Evolutionary conservation across 2,888 invertebrate species (phyloP), one percentile per base, ranked within the genome.

Genomic region (Rhagium mordax): DNA sequence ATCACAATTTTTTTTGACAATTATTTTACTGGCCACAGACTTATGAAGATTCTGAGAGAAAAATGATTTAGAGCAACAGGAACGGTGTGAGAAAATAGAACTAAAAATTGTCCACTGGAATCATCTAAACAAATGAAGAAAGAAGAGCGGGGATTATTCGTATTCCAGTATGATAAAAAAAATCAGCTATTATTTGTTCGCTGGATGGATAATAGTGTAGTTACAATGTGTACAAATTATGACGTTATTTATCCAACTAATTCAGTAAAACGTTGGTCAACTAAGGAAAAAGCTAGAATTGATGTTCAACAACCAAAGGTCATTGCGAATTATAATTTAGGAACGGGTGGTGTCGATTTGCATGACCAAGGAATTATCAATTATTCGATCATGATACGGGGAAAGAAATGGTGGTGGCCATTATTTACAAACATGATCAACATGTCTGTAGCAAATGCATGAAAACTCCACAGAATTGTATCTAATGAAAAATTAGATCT

Each of bases 281-380:
- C 55, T 16, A 33, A 5, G n/a, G 53, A 57, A 61, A 71, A 70
- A 60, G 21, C 16, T 49, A 71, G 68, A 71, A 48, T 71, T 21
- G 74, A 74, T 33, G 67, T 71, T 27, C 71, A 55, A 33, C 71
- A 74, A 48, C 53, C 71, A 4, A 7, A 21, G 6, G 21, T 74
- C 21, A 69, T 71, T 49, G 15, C 21, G 21, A 66, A 60, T 27
- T 74, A 71, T 62, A 74, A 74, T 55, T 15, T 5, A 61, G 27
- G 59, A 13, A 71, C 71, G 74, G 67, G 71, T 20, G 71, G 74
- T 48, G 71, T 74, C 15, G 74, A 74, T 65, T 16, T 74, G 18
- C 55, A 33, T 47, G 71, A 74, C 41, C 68, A 68, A 71, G 20
- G 53, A 18, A 67, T 74, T n/a, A 74, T 61, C 47, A 74, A 70